Percentiles rank a stretch among this genome's conserved stretches.
Conservation (phyloP, 35 echinoderm and acorn worm genomes). For the Anneissia japonica region DNA sequence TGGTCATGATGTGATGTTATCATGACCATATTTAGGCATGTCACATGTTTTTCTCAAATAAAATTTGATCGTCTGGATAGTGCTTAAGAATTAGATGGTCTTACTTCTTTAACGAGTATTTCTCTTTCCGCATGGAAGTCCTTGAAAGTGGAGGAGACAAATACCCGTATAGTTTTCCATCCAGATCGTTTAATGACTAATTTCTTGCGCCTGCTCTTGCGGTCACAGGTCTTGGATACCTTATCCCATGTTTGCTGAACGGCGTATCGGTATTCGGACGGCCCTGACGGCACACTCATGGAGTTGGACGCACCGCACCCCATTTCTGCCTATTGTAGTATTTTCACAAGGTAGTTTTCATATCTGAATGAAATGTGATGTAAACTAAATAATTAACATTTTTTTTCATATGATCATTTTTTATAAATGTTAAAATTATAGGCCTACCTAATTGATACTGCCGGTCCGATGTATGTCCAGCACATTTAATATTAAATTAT, state of each 20-base stretch:
- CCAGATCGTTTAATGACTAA: conserved; percentile 34
- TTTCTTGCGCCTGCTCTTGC: background rate
- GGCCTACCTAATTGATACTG: too few species aligned
- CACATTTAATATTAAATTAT: too few species aligned
- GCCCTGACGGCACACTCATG: background rate
- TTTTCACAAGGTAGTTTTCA: too few species aligned
- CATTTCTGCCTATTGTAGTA: conserved; percentile 21
- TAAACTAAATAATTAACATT: too few species aligned
- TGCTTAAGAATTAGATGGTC: background rate
- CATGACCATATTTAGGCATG: too few species aligned
- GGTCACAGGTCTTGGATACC: conserved; percentile 12
- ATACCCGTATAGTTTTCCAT: conserved; percentile 53
- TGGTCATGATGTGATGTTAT: too few species aligned
- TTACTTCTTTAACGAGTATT: conserved; percentile 51
- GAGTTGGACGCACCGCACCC: conserved; percentile 32
- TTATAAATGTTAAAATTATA: too few species aligned
- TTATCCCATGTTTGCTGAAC: conserved; percentile 35
- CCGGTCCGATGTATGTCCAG: too few species aligned
- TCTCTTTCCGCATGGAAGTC: conserved; percentile 69
- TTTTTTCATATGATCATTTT: too few species aligned
- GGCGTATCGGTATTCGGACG: conserved; percentile 9
- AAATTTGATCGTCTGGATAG: too few species aligned
- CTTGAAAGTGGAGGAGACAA: conserved; percentile 55
- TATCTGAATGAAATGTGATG: too few species aligned
- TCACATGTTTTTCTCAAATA: too few species aligned